These are phyloP conservation scores for Pangasius krempfi DNA, from an alignment of 2,797 vertebrate species.

Conservation along the genomic window DNA sequence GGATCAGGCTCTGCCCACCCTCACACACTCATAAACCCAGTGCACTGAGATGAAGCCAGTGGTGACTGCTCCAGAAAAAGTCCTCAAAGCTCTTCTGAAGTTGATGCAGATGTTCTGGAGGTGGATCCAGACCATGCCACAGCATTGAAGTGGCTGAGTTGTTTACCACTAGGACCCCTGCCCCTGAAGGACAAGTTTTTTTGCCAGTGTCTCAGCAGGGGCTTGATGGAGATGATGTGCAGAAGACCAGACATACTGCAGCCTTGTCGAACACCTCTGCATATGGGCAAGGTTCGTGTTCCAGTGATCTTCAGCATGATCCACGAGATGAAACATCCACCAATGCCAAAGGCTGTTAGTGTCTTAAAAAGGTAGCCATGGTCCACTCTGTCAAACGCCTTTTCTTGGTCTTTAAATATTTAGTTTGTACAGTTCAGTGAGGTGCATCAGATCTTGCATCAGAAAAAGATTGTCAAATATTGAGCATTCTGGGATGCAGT, in stretches of 20 bases:
- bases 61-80: background rate
- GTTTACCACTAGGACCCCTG: too few species aligned
- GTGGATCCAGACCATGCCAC: too few species aligned
- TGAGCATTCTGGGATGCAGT: background rate
- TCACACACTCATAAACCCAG: background rate
- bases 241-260: background rate
- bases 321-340: background rate
- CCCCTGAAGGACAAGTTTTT: too few species aligned
- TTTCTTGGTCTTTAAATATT: constrained; percentile 2
- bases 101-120: too few species aligned
- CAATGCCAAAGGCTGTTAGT: background rate
- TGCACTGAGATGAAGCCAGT: background rate
- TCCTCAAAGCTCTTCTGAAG: background rate
- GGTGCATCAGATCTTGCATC: background rate
- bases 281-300: background rate
- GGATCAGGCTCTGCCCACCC: background rate
- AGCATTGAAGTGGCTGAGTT: too few species aligned
- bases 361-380: background rate
- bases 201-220: too few species aligned
- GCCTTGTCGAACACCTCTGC: constrained; percentile 5
- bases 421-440: background rate
- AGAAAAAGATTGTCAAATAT: constrained; percentile 9
- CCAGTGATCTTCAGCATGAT: constrained; percentile 16
- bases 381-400: background rate
- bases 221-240: too few species aligned